These are phyloP conservation scores for Archaeoteleia sp. DNA, from an alignment of 2,888 invertebrate species.

Conservation along the genomic window DNA sequence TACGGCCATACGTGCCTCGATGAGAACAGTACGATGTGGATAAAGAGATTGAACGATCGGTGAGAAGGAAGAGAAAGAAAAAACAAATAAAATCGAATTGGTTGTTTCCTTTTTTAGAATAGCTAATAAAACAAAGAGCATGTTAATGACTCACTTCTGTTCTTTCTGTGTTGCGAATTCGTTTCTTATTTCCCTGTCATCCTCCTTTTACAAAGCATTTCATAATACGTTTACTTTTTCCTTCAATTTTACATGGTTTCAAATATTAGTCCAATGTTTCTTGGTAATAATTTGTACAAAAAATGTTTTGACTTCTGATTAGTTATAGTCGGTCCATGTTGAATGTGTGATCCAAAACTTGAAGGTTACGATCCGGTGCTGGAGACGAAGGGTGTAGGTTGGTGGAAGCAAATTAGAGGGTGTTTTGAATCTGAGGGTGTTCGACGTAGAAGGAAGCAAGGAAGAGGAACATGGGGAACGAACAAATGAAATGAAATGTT, in stretches of 20 bases:
- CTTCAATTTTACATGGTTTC: no score
- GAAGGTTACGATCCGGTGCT: constrained; percentile 49
- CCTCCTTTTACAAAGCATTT: no score
- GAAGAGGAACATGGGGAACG: constrained; percentile 62
- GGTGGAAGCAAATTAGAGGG: constrained; percentile 72
- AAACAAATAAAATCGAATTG: constrained; percentile 47
- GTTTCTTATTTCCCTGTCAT: no score
- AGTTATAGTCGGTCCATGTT: constrained; percentile 35
- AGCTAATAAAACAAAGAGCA: constrained; percentile 37
- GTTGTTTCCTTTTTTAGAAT: constrained; percentile 40
- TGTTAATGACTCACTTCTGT: constrained; percentile 40
- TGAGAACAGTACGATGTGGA: constrained; percentile 41
- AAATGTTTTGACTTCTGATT: constrained; percentile 49
- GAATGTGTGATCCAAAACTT: constrained; percentile 54
- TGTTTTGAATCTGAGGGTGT: constrained; percentile 67
- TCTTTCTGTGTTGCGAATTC: constrained; percentile 5
- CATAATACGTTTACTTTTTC: no score
- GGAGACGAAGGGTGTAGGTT: constrained; percentile 58
- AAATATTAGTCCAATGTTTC: constrained; percentile 10
- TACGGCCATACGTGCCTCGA: constrained; percentile 58
- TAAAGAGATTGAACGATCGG: constrained; percentile 51
- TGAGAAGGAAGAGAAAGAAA: constrained; percentile 26
- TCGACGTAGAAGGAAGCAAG: constrained; percentile 57
- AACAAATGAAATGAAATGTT: constrained; percentile 74
- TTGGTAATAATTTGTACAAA: constrained; percentile 46